Conservation (phyloP, 2,797 vertebrate species). For the Morus bassanus region DNA sequence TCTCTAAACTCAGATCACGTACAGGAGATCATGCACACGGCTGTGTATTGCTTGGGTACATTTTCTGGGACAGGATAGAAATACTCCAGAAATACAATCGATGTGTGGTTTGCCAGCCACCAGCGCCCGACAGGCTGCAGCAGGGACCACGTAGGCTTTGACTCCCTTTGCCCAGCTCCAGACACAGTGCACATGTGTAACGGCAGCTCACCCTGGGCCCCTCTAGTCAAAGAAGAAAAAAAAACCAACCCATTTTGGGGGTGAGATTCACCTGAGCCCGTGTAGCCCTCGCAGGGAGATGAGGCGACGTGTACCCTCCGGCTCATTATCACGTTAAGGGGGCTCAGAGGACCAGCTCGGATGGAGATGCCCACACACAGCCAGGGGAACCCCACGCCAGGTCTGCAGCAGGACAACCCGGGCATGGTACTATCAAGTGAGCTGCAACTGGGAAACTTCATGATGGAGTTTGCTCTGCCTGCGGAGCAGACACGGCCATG, state of each 20-base stretch:
- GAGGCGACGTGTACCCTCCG: neutral
- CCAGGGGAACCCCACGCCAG: neutral
- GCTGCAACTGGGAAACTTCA: neutral
- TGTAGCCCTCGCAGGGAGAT: neutral
- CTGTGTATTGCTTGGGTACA: neutral
- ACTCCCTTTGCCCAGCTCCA: neutral
- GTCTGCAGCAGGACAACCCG: neutral
- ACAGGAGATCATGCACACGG: neutral
- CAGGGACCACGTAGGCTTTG: neutral
- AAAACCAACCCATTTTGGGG: no score
- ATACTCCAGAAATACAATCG: neutral
- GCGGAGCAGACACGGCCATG: neutral
- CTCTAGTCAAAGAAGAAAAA: neutral
- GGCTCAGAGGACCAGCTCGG: neutral
- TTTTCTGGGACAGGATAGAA: neutral
- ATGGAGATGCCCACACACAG: neutral
- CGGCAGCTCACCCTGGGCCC: neutral
- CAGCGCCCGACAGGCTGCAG: neutral
- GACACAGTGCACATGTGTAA: no score
- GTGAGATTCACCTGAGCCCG: neutral
- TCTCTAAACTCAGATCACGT: neutral
- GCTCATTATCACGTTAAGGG: neutral
- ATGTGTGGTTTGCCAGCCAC: neutral
- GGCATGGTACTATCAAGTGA: neutral
- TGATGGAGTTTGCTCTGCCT: neutral